A percentile compares a stretch with the other conserved stretches of the same genome.
Conservation (phyloP, 2,888 invertebrate species). For the Caenorhabditis sp. region DNA sequence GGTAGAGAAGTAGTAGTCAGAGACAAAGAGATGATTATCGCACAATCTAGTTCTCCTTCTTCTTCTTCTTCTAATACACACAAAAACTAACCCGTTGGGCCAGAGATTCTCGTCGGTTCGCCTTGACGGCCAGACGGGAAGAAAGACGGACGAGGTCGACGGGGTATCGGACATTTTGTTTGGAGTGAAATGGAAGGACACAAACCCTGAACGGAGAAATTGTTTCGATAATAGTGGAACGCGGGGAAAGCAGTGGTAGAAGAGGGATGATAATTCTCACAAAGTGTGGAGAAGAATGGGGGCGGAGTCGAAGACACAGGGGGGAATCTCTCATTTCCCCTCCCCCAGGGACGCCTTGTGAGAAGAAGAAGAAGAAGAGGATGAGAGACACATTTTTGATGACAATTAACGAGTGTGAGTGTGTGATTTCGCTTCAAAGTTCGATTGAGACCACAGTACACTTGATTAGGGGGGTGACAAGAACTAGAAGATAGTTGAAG, state of each 20-base stretch:
- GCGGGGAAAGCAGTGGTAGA: not conserved
- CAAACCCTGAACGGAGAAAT: not conserved
- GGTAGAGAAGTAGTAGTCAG: not conserved
- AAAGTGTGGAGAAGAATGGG: not conserved
- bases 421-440: slow-evolving; percentile 29
- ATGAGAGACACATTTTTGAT: slow-evolving; percentile 20
- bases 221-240: not conserved
- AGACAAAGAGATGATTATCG: slow-evolving; percentile 38
- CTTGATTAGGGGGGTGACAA: too few relatives aligned
- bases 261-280: slow-evolving; percentile 26
- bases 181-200: not conserved
- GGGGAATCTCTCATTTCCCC: slow-evolving; percentile 40
- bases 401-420: slow-evolving; percentile 40
- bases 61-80: not conserved
- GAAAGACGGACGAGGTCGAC: slow-evolving; percentile 33
- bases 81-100: slow-evolving; percentile 43
- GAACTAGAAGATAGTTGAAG: too few relatives aligned
- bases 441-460: slow-evolving; percentile 27
- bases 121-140: slow-evolving; percentile 25
- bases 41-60: not conserved
- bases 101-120: slow-evolving; percentile 42
- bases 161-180: slow-evolving; percentile 20
- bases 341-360: slow-evolving; percentile 1
- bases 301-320: slow-evolving; percentile 33
- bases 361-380: slow-evolving; percentile 1